A percentile compares a stretch with the other conserved stretches of the same genome.
These are phyloP conservation scores for Cassiopea xamachana DNA, from an alignment of 30 jellyfish, hydroid and myxozoan genomes.

Conservation along the genomic window DNA sequence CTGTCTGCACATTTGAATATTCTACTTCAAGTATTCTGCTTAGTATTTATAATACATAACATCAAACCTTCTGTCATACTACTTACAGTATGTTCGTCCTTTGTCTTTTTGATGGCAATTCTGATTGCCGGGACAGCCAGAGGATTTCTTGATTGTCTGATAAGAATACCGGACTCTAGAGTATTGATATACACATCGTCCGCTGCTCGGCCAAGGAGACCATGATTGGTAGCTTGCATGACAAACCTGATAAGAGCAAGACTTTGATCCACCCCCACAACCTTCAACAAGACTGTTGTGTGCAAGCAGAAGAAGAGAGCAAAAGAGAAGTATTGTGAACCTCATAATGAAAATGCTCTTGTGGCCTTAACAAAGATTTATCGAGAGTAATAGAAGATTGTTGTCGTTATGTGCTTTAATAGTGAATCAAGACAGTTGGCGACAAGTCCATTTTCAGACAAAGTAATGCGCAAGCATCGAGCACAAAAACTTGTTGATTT, in stretches of 20 bases:
- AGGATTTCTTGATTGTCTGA: slow-evolving; percentile 44
- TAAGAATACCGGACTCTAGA: slow-evolving; percentile 39
- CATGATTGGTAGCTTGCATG: slow-evolving; percentile 50
- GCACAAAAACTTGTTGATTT: slow-evolving; percentile 1
- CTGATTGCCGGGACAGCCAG: slow-evolving; percentile 75
- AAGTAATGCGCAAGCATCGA: not conserved
- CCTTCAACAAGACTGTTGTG: not conserved
- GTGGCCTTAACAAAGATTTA: too few species aligned
- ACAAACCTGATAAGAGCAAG: slow-evolving; percentile 76
- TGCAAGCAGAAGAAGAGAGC: not conserved
- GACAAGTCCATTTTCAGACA: not conserved
- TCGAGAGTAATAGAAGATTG: too few species aligned
- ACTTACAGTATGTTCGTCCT: slow-evolving; percentile 68
- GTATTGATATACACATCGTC: slow-evolving; percentile 66
- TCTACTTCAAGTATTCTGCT: too few species aligned
- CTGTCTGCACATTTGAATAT: too few species aligned
- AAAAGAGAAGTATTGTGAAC: not conserved
- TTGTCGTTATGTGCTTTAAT: too few species aligned
- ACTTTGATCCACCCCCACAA: slow-evolving; percentile 61
- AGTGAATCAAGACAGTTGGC: too few species aligned
- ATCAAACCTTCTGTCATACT: not conserved
- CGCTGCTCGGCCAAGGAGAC: slow-evolving; percentile 70
- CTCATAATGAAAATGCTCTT: not conserved
- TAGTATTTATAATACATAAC: too few species aligned
- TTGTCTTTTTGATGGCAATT: slow-evolving; percentile 53